These are phyloP conservation scores for Burhinus oedicnemus DNA, from an alignment of 2,113 vertebrate genomes.

Conservation along the genomic window DNA sequence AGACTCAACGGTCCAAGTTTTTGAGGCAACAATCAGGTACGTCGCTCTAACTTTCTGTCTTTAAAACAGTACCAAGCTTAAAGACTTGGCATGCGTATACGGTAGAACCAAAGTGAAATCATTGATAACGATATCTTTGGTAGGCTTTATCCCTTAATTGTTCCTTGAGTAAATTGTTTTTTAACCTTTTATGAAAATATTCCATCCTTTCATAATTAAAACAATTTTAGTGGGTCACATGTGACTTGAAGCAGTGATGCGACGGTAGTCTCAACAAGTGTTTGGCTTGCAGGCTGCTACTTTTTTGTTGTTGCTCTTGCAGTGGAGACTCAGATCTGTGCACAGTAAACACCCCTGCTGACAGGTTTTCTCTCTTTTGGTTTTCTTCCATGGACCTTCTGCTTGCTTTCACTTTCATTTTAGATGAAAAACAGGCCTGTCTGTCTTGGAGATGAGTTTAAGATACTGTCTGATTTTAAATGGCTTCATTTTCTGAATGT, in stretches of 20 bases:
- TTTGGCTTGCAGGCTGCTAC: background rate
- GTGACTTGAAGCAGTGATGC: background rate
- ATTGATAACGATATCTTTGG: background rate
- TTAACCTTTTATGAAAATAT: background rate
- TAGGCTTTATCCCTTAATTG: background rate
- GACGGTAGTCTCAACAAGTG: background rate
- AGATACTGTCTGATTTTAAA: background rate
- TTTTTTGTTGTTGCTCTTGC: background rate
- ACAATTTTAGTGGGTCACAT: fast-evolving
- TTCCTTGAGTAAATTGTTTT: background rate
- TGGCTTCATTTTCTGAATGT: background rate
- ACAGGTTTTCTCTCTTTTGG: background rate
- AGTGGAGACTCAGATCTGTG: background rate
- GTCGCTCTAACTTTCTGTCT: background rate
- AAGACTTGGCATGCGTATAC: background rate
- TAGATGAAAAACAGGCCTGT: background rate
- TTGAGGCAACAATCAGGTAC: conserved; percentile 97
- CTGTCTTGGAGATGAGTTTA: background rate
- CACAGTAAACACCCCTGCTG: background rate
- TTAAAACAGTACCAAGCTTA: background rate
- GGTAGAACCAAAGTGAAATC: background rate
- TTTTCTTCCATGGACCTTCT: background rate
- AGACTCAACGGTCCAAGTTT: conserved; percentile 97
- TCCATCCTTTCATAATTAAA: background rate
- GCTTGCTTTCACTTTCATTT: background rate